Conservation (phyloP, 2,797 vertebrate species). For the Etheostoma perlongum region DNA sequence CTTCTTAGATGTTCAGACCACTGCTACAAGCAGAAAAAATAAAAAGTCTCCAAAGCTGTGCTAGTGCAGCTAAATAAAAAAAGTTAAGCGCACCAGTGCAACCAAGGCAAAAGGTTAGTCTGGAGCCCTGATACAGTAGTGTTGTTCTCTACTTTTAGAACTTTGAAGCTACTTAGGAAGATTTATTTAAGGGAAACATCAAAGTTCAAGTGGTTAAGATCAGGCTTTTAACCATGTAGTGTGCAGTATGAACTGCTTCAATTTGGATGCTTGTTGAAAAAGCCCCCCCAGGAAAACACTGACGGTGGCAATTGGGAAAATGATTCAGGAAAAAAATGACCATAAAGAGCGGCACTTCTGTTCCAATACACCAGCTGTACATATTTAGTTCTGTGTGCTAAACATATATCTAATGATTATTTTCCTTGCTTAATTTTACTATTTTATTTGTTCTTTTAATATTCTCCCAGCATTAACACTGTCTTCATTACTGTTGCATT, state of each 20-base stretch:
- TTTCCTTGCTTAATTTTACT: background rate
- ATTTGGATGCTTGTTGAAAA: slow-evolving; percentile 1
- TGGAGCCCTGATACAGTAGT: no score
- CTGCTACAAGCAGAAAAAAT: slow-evolving; percentile 24
- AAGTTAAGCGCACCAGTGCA: no score
- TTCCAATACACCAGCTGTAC: background rate
- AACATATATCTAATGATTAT: background rate
- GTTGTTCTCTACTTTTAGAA: background rate
- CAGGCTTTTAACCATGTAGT: slow-evolving; percentile 15
- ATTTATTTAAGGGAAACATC: background rate
- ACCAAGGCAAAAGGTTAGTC: no score
- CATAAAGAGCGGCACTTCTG: background rate
- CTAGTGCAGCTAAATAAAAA: no score
- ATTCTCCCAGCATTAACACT: background rate
- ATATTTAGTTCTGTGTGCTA: background rate
- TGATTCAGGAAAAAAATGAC: background rate
- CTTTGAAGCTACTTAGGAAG: background rate
- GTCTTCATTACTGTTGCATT: slow-evolving; percentile 2
- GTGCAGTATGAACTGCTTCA: slow-evolving; percentile 26
- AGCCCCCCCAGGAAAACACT: background rate
- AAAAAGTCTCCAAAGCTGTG: background rate
- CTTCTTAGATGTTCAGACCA: slow-evolving; percentile 71
- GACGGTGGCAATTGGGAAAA: background rate
- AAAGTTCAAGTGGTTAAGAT: slow-evolving; percentile 1
- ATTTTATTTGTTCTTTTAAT: background rate